Conservation (phyloP, 1,140 invertebrate species). For the Heliconius hermathena region DNA sequence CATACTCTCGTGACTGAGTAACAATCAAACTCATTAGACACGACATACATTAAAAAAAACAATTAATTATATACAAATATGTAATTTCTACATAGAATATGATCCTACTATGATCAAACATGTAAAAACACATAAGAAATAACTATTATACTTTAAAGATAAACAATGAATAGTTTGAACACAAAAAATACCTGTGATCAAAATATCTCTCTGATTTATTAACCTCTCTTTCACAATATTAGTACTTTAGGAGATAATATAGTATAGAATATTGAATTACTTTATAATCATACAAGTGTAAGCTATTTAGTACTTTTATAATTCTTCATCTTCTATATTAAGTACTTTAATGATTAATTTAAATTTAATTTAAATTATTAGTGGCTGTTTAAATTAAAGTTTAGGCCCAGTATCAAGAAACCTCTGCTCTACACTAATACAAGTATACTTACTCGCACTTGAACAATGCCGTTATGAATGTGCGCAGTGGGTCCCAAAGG, state of each 20-base stretch:
- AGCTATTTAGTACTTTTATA: too few species aligned
- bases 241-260: not conserved
- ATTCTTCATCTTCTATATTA: too few species aligned
- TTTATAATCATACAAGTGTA: not conserved
- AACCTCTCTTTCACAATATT: not conserved
- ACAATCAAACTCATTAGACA: not conserved
- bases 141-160: not conserved
- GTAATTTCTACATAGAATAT: not conserved
- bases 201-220: not conserved
- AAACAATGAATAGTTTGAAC: too few species aligned
- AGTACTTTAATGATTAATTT: too few species aligned
- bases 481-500: conserved; percentile 90
- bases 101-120: not conserved
- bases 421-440: too few species aligned
- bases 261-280: not conserved
- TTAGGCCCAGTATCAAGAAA: too few species aligned
- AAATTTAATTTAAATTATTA: too few species aligned
- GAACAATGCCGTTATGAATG: conserved; percentile 95
- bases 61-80: not conserved
- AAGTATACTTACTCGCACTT: conserved; percentile 84
- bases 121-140: not conserved
- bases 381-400: too few species aligned
- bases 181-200: too few species aligned
- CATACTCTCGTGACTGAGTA: conserved; percentile 90
- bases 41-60: not conserved